Conservation (phyloP, 2,113 vertebrate species). For the Peucedramus taeniatus region DNA sequence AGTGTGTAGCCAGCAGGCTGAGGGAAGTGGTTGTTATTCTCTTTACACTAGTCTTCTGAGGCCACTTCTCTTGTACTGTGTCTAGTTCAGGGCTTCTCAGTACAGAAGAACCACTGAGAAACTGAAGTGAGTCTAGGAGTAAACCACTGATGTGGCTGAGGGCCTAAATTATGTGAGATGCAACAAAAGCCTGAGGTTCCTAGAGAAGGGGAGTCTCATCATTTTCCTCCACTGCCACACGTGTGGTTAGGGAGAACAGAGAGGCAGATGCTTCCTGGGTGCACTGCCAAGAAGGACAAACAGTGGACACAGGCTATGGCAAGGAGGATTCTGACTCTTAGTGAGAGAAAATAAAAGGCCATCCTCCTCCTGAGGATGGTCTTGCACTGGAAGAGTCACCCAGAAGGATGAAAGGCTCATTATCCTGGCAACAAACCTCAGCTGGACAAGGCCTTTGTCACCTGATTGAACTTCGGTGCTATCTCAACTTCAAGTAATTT, state of each 20-base stretch:
- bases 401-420: neutral
- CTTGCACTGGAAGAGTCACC: neutral
- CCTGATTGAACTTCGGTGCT: neutral
- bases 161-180: fast-evolving
- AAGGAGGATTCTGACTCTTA: neutral
- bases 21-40: neutral
- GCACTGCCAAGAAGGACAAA: neutral
- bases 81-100: neutral
- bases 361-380: neutral
- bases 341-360: too few species aligned
- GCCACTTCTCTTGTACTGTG: neutral
- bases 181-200: neutral
- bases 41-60: neutral
- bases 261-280: neutral
- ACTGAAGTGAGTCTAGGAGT: neutral
- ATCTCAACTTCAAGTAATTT: neutral
- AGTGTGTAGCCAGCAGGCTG: neutral
- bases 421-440: neutral
- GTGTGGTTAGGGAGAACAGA: neutral
- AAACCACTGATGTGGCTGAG: neutral
- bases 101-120: neutral
- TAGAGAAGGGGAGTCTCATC: neutral
- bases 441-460: neutral
- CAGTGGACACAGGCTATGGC: neutral
- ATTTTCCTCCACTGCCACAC: neutral